Evolutionary conservation across 2,888 invertebrate genomes (phyloP).

Genomic region (Xylota segnis): DNA sequence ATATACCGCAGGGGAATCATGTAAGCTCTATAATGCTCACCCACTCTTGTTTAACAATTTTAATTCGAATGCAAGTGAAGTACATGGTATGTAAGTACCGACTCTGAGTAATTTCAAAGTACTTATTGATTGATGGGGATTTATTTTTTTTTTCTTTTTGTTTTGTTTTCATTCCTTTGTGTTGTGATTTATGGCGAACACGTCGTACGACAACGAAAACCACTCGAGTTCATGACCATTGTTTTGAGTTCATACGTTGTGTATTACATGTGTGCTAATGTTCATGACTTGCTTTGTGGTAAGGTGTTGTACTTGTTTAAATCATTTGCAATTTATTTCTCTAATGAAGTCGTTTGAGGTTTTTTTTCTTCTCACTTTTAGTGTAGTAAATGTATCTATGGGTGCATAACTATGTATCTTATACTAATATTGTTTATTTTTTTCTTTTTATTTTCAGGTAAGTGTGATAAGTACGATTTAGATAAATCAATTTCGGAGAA

Average conservation of each 20-base stretch:
- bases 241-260: constrained; percentile 33
- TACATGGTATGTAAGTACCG: background rate
- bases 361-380: background rate
- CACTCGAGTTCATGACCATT: constrained; percentile 64
- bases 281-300: constrained; percentile 16
- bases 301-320: constrained; percentile 44
- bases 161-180: constrained; percentile 41
- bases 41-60: constrained; percentile 1
- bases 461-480: constrained; percentile 8
- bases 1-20: constrained; percentile 21
- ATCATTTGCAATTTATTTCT: constrained; percentile 36
- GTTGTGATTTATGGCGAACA: constrained; percentile 53
- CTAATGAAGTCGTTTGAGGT: constrained; percentile 24
- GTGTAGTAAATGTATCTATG: background rate
- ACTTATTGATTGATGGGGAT: constrained; percentile 41
- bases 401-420: constrained; percentile 5
- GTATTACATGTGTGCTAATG: constrained; percentile 8
- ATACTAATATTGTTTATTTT: background rate
- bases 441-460: constrained; percentile 55
- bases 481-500: background rate
- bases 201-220: constrained; percentile 45
- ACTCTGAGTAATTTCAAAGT: constrained; percentile 5
- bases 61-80: constrained; percentile 2
- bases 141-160: constrained; percentile 8
- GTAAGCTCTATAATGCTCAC: background rate